phyloP scores from a whole-genome alignment of 2,888 invertebrate genomes.

The Cephus spinipes region DNA sequence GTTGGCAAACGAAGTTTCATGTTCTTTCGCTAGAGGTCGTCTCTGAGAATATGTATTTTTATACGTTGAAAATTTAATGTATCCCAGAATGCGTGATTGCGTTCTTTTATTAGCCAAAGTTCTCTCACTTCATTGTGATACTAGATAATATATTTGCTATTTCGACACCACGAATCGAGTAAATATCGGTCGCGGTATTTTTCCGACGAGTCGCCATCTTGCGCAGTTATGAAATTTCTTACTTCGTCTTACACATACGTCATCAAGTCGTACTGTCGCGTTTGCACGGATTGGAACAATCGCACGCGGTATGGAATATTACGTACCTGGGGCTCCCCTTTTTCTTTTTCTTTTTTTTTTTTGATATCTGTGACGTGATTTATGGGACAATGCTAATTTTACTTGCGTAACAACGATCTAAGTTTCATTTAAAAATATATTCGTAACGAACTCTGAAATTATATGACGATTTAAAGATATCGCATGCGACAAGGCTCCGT shows the following conservation, averaged over 20 bases:
- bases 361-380: slow-evolving; percentile 59
- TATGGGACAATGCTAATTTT: slow-evolving; percentile 46
- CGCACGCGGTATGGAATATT: neutral
- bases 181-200: neutral
- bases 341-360: neutral
- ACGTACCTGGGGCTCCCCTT: neutral
- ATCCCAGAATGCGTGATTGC: neutral
- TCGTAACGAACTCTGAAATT: slow-evolving; percentile 17
- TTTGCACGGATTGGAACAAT: neutral
- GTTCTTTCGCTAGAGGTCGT: slow-evolving; percentile 5
- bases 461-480: slow-evolving; percentile 23
- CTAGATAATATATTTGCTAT: neutral
- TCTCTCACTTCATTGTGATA: neutral
- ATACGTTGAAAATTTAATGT: slow-evolving; percentile 35
- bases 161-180: neutral
- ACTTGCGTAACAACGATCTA: slow-evolving; percentile 48
- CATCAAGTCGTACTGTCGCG: neutral
- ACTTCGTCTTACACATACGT: neutral
- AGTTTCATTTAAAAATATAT: slow-evolving; percentile 29
- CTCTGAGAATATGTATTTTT: slow-evolving; percentile 51
- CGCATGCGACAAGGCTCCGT: slow-evolving; percentile 29
- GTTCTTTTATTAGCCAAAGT: neutral
- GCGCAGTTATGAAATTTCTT: neutral
- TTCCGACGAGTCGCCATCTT: neutral
- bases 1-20: neutral